Conservation (phyloP, 1,140 invertebrate species). For the Manduca sexta region DNA sequence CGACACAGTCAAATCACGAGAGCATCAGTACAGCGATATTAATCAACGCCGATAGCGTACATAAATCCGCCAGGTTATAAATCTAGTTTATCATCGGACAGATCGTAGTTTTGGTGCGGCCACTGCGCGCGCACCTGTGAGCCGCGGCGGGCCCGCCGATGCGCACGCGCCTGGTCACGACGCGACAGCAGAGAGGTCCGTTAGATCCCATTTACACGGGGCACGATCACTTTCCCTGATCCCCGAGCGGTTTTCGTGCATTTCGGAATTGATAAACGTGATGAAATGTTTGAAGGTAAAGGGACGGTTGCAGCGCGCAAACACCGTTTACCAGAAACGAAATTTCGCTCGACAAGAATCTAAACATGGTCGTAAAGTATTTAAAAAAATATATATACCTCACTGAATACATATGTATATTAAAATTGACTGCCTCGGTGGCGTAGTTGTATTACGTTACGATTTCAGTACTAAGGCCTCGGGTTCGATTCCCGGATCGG, state of each 20-base stretch:
- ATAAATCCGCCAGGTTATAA: neutral
- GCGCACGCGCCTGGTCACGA: neutral
- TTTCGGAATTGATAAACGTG: neutral
- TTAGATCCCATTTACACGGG: slow-evolving; percentile 29
- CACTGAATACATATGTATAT: too few relatives aligned
- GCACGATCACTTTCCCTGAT: slow-evolving; percentile 30
- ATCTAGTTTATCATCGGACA: slow-evolving; percentile 21
- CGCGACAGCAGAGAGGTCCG: slow-evolving; percentile 10
- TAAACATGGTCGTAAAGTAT: too few relatives aligned
- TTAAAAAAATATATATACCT: too few relatives aligned
- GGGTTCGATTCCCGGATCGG: too few relatives aligned
- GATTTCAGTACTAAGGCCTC: too few relatives aligned
- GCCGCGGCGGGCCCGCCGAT: slow-evolving; percentile 21
- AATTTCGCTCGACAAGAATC: too few relatives aligned
- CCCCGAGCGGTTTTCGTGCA: neutral
- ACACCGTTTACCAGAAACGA: too few relatives aligned
- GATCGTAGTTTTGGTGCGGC: slow-evolving; percentile 31
- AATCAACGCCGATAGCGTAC: neutral
- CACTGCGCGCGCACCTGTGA: slow-evolving; percentile 42
- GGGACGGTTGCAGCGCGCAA: too few relatives aligned
- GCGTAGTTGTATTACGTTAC: too few relatives aligned
- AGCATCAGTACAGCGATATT: too few relatives aligned
- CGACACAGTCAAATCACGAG: too few relatives aligned
- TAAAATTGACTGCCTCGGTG: too few relatives aligned
- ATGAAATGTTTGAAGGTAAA: neutral